phyloP scores from a whole-genome alignment of 2,888 invertebrate species.

The Mesorhabditis sp. region DNA sequence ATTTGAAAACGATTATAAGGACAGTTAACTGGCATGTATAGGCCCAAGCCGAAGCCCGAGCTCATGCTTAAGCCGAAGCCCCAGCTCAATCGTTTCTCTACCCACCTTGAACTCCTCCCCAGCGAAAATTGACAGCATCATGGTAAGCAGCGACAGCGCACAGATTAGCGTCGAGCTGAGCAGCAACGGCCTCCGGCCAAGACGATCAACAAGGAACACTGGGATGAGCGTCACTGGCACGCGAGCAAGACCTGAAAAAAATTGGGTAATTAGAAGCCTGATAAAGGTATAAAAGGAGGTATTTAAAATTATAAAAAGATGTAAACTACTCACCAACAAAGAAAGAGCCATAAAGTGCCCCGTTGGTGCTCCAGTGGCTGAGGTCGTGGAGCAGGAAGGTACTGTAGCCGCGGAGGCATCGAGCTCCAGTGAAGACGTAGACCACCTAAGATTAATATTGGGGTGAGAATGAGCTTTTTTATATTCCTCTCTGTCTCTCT shows the following conservation, averaged over 20 bases:
- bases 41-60: no score
- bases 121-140: constrained; percentile 21
- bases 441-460: constrained; percentile 20
- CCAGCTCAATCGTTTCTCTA: background rate
- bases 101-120: constrained; percentile 25
- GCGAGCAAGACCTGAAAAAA: constrained; percentile 22
- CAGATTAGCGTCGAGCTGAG: constrained; percentile 21
- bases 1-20: no score
- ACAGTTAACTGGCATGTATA: no score
- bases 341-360: constrained; percentile 20
- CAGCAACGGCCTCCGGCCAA: constrained; percentile 32
- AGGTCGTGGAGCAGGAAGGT: constrained; percentile 27
- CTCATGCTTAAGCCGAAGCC: background rate
- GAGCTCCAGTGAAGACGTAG: constrained; percentile 33
- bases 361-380: constrained; percentile 19
- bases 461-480: background rate
- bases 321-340: constrained; percentile 15
- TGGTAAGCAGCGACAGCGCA: constrained; percentile 17
- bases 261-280: background rate
- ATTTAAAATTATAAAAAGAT: constrained; percentile 3
- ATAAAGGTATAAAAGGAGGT: background rate
- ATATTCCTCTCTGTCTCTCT: background rate
- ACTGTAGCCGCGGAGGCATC: constrained; percentile 26
- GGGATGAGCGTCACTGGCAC: constrained; percentile 33
- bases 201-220: constrained; percentile 30